Base-by-base conservation (phyloP, 2,113 vertebrate species). In the Xenopus laevis region DNA sequence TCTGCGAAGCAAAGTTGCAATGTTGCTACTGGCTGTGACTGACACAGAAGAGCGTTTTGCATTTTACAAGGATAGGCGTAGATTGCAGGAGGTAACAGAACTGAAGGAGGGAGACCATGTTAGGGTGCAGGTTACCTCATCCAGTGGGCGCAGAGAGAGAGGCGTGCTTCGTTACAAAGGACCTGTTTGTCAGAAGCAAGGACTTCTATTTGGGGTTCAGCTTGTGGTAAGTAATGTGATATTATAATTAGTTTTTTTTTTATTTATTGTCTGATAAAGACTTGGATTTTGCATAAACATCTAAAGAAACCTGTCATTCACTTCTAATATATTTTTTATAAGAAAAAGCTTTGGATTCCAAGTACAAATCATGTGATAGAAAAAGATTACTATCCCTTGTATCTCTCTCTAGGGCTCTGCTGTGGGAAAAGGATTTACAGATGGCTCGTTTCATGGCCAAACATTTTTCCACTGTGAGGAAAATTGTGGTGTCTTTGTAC, bases 401-500 rank as follows among this genome's bases (percentile, higher is more conserved):
- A 13, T 16, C 52, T 58, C 4, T 16, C 52, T 58, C 4, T 61
- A 89, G 86, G 86, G 83, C 1, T 80, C 78, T 11, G 87, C 85
- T 0, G 77, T 79, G 3, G 85, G 91, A 1, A 86, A 77, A 64
- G 92, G 90, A 0, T 27, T 13, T 5, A 79, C 83, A 7, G 91
- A 89, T 10, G 93, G 92, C 0, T 82, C 86, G 66, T 88, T 79
- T 21, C 89, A 89, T n/a, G 89, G 90, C 0, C 86, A 86, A 6
- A 87, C 88, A 44, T 77, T 89, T 23, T 94, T 93, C 81, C 68
- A 45, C 3, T 93, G 92, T 71, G 86, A 85, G 0, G 92, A 93
- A 0, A 85, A 72, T 74, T 90, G 86, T 0, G 91, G 82, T 12
- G 84, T 91, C 40, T 93, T 93, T 17, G 71, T 93, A 2, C 81